A percentile compares a stretch with the other conserved stretches of the same genome.
Conservation (phyloP, 1,140 invertebrate species). For the Caenorhabditis inopinata region DNA sequence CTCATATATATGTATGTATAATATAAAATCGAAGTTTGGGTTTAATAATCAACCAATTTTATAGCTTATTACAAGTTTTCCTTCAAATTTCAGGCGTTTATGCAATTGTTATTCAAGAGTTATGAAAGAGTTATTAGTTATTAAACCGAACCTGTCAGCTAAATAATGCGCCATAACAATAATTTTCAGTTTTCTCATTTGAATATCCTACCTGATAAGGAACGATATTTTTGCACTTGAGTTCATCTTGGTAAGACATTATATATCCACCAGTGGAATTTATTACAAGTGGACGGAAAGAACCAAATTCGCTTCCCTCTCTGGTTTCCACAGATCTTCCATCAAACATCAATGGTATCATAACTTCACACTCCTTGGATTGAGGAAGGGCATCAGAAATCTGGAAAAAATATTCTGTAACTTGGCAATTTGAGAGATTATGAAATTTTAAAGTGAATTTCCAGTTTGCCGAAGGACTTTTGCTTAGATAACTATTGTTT, state of each 20-base stretch:
- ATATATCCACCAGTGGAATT: conserved; percentile 37
- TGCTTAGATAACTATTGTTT: neutral
- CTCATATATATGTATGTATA: too few species aligned
- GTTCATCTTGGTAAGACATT: conserved; percentile 43
- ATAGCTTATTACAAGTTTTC: too few species aligned
- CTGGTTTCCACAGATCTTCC: conserved; percentile 36
- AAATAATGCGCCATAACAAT: too few species aligned
- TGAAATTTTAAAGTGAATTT: neutral
- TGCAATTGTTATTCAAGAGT: too few species aligned
- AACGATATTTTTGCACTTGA: conserved; percentile 40
- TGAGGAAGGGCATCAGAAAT: neutral
- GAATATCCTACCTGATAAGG: conserved; percentile 35
- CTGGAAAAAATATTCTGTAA: neutral
- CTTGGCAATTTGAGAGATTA: too few species aligned
- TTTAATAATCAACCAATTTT: too few species aligned
- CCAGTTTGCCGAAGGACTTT: neutral
- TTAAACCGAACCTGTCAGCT: too few species aligned
- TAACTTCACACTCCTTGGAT: conserved; percentile 36
- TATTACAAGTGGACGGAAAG: conserved; percentile 38
- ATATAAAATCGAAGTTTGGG: too few species aligned
- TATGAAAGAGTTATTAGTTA: too few species aligned
- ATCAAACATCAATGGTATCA: conserved; percentile 47
- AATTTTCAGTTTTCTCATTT: neutral
- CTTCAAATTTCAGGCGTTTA: too few species aligned
- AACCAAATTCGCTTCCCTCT: conserved; percentile 36